Percentiles rank a stretch among this genome's conserved stretches.
Conservation (phyloP, 2,797 vertebrate genomes). For the Fratercula arctica region DNA sequence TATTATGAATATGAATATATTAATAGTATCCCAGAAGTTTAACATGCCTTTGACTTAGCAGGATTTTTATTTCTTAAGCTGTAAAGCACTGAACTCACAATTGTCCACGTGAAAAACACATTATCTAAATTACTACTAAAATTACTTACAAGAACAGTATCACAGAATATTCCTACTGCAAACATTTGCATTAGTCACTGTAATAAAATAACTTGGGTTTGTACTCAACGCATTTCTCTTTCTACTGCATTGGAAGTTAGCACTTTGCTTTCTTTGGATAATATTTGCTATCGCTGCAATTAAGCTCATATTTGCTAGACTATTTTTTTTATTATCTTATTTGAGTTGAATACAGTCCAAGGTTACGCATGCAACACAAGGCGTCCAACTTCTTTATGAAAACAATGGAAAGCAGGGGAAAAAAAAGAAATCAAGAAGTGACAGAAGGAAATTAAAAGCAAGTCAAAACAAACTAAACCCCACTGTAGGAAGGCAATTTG, state of each 20-base stretch:
- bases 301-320: background rate
- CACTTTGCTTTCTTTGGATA: background rate
- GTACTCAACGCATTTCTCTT: background rate
- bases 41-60: background rate
- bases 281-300: background rate
- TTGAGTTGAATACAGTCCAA: conserved; percentile 15
- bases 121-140: background rate
- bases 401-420: background rate
- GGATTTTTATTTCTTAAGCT: background rate
- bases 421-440: background rate
- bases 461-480: background rate
- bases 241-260: background rate
- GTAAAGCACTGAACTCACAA: background rate
- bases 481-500: background rate
- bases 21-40: background rate
- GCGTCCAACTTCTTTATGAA: background rate
- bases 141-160: background rate
- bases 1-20: background rate
- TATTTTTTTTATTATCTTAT: background rate
- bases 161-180: background rate
- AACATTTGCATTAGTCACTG: background rate
- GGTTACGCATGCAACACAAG: background rate
- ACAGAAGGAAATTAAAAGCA: conserved; percentile 24
- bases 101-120: background rate
- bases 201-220: background rate